Conservation (phyloP, 1,140 invertebrate genomes). For the Mercenaria mercenaria region DNA sequence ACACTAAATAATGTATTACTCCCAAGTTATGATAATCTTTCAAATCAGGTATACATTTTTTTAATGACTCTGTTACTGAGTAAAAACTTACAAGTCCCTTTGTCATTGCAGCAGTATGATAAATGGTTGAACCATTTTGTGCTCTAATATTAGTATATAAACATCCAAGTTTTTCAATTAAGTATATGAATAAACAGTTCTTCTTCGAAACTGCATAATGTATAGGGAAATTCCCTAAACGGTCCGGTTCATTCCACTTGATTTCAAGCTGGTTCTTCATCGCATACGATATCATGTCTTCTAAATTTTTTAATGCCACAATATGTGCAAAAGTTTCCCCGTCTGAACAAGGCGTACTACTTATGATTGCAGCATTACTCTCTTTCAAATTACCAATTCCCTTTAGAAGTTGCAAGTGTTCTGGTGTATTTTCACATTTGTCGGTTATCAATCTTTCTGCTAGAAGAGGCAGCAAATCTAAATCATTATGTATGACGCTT, state of each 20-base stretch:
- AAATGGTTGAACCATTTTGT: background rate
- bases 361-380: no score
- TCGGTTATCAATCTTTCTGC: background rate
- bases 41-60: background rate
- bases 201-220: constrained; percentile 7
- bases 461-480: background rate
- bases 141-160: background rate
- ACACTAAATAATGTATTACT: constrained; percentile 5
- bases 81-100: background rate
- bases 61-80: background rate
- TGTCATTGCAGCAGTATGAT: background rate
- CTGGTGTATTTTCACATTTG: background rate
- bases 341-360: no score
- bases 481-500: background rate
- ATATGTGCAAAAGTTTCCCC: background rate
- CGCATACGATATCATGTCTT: background rate
- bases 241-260: constrained; percentile 21
- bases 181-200: background rate
- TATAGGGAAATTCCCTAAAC: background rate
- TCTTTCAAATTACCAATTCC: background rate
- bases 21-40: background rate
- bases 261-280: background rate
- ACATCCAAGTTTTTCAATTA: background rate
- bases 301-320: background rate
- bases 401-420: background rate